A percentile compares a stretch with the other conserved stretches of the same genome.
phyloP scores from a whole-genome alignment of 2,113 vertebrate species.

The Xenopus laevis region DNA sequence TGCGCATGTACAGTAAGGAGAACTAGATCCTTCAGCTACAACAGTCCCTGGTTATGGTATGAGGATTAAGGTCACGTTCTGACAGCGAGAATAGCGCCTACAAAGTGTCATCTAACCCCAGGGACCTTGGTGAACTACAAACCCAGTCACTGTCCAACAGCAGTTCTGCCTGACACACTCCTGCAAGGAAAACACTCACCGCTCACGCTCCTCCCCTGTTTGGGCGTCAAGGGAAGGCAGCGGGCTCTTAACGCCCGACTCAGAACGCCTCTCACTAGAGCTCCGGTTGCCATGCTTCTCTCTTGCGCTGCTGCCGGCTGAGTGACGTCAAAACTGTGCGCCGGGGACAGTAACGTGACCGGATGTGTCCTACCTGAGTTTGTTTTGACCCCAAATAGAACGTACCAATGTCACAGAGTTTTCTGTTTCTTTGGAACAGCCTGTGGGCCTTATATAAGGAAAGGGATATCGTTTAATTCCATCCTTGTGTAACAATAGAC shows the following conservation, averaged over 20 bases:
- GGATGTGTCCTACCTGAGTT: too few relatives aligned
- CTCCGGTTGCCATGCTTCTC: conserved; percentile 30
- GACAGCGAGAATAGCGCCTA: not conserved
- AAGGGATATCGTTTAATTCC: too few relatives aligned
- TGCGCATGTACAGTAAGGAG: too few relatives aligned
- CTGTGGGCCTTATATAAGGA: too few relatives aligned
- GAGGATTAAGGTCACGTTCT: not conserved
- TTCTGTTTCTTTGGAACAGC: not conserved
- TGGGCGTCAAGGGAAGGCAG: not conserved
- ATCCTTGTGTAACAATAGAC: too few relatives aligned
- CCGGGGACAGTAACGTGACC: not conserved
- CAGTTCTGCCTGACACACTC: not conserved
- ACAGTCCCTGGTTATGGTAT: not conserved
- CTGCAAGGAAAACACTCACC: conserved; percentile 4
- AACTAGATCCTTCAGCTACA: too few relatives aligned
- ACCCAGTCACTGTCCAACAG: not conserved
- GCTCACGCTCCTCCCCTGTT: conserved; percentile 3
- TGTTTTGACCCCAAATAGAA: not conserved
- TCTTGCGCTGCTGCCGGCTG: not conserved
- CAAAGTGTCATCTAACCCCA: too few relatives aligned
- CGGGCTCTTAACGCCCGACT: conserved; percentile 12
- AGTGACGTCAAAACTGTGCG: conserved; percentile 1
- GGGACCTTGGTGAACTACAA: too few relatives aligned
- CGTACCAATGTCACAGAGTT: not conserved
- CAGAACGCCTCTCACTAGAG: conserved; percentile 13